Conservation (phyloP, 2,797 vertebrate genomes). For the Salmo trutta region DNA sequence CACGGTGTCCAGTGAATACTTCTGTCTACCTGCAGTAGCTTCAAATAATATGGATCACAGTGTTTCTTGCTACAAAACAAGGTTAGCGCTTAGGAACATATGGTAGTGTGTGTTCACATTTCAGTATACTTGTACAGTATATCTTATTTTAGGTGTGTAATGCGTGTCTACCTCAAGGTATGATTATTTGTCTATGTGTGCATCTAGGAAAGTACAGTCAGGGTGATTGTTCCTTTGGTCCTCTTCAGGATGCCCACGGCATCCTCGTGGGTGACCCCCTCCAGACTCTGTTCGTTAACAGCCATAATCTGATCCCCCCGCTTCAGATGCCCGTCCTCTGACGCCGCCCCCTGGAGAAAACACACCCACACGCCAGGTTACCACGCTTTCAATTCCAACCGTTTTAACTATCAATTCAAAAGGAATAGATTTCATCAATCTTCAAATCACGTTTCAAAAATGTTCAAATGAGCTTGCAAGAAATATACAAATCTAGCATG, state of each 20-base stretch:
- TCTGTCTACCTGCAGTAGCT: constrained; percentile 26
- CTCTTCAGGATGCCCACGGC: constrained; percentile 93
- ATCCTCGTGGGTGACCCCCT: constrained; percentile 96
- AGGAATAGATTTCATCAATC: neutral
- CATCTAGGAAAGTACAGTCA: constrained; percentile 89
- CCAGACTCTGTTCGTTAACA: constrained; percentile 92
- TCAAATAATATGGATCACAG: constrained; percentile 46
- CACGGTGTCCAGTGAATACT: constrained; percentile 33
- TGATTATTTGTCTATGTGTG: constrained; percentile 1
- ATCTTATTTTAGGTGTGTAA: neutral
- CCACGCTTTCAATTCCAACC: neutral
- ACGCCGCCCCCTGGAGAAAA: constrained; percentile 86
- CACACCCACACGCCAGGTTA: neutral
- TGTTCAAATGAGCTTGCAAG: no score
- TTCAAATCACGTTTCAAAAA: no score
- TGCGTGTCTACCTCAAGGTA: neutral
- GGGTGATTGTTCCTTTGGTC: constrained; percentile 92
- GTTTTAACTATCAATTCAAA: neutral
- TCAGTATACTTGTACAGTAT: constrained; percentile 19
- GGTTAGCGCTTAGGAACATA: neutral
- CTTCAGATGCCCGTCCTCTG: constrained; percentile 94
- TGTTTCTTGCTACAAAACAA: constrained; percentile 49
- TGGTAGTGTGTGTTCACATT: constrained; percentile 13
- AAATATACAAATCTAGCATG: no score
- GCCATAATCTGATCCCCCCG: constrained; percentile 97